Base-by-base conservation (phyloP, 64 coral and sea anemone species). In the Acropora tenuis region DNA sequence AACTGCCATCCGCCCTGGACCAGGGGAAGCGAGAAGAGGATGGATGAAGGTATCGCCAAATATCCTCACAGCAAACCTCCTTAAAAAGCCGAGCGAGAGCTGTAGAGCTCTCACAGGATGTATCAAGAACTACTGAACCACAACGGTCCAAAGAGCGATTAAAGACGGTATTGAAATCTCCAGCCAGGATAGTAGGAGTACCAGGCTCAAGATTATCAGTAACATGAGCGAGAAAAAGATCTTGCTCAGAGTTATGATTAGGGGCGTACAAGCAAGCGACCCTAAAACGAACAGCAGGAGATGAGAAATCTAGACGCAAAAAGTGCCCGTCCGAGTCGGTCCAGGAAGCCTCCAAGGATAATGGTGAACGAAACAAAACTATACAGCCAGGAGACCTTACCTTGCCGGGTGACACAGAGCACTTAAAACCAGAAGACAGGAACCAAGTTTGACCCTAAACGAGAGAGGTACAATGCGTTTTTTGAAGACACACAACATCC, bases 401-500 rank as follows among this genome's bases (percentile, higher is more conserved):
- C 8, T 79, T 0, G 9, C 89, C 78, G 1, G 17, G 86, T 16
- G 92, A 89, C 20, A 77, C 68, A 1, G 65, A 60, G 61, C 3
- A 88, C 1, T n/a, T 8, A 7, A 79, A 87, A 4, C 13, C 2
- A 4, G 52, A 47, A 8, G 69, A 80, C 74, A 84, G 77, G 6
- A 93, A 88, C 83, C 83, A 87, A 41, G 48, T 41, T 0, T 19
- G 19, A 1, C 87, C 50, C 2, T 73, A 84, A 67, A 12, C 16
- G 8, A 48, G 18, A 13, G 76, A 73, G 0, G 42, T 41, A 69
- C 50, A 13, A 47, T 89, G 92, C 6, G 83, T 88, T 48, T 93
- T 76, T 48, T 88, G 86, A 5, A 89, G 47, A 63, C 92, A 89
- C 47, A 89, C 44, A 1, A 87, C 18, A 74, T 87, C 72, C 0